phyloP scores from a whole-genome alignment of 2,797 vertebrate species.

The Anguilla pacifica region DNA sequence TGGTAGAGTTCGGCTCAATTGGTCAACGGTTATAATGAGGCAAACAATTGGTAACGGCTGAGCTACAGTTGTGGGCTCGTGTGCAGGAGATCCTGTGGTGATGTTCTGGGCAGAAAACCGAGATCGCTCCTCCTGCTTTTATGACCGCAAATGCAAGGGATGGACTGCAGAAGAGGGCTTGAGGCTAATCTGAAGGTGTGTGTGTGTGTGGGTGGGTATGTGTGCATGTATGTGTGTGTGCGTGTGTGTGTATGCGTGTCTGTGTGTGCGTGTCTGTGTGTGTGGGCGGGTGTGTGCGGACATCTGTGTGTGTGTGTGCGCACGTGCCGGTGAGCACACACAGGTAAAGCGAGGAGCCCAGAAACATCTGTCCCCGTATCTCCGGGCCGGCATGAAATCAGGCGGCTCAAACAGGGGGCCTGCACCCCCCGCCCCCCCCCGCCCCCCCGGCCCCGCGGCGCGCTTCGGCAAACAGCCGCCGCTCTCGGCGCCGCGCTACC shows the following conservation, averaged over 20 bases:
- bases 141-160: background rate
- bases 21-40: background rate
- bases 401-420: conserved; percentile 84
- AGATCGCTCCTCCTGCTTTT: background rate
- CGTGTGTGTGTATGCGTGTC: background rate
- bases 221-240: background rate
- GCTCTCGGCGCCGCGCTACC: conserved; percentile 65
- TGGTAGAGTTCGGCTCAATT: background rate
- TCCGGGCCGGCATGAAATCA: conserved; percentile 77
- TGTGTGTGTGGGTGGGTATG: too few relatives aligned
- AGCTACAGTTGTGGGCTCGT: background rate
- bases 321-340: conserved; percentile 56
- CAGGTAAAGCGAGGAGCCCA: conserved; percentile 65
- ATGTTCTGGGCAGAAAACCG: background rate
- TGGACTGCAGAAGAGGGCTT: background rate
- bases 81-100: background rate
- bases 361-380: conserved; percentile 81
- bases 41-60: background rate
- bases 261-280: background rate
- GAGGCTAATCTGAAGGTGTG: too few relatives aligned
- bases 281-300: conserved; percentile 35
- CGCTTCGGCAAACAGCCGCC: conserved; percentile 77
- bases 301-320: background rate
- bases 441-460: conserved; percentile 66
- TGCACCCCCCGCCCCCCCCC: conserved; percentile 54